These are phyloP conservation scores for Plestiodon gilberti DNA, from an alignment of 2,113 vertebrate genomes.

Conservation along the genomic window DNA sequence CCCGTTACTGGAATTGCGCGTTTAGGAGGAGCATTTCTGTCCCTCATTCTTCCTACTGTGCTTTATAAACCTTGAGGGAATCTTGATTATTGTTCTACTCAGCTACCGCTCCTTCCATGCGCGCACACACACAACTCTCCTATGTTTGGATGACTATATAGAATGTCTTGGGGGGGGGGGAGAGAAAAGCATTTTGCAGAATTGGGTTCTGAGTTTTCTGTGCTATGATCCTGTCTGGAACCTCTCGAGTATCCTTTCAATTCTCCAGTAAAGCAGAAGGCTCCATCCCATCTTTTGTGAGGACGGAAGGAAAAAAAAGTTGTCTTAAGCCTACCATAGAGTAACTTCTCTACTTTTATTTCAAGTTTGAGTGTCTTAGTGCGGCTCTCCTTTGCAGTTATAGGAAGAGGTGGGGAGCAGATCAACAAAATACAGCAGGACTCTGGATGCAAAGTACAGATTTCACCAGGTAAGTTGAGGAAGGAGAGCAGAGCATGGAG, in stretches of 20 bases:
- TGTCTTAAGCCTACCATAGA: background rate
- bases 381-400: slow-evolving; percentile 76
- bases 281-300: background rate
- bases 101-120: background rate
- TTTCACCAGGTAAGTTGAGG: slow-evolving; percentile 84
- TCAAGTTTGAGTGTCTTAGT: background rate
- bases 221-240: background rate
- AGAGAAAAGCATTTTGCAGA: background rate
- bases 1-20: background rate
- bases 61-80: background rate
- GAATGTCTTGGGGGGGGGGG: background rate
- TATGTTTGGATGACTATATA: background rate
- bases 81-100: background rate
- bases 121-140: background rate
- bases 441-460: slow-evolving; percentile 95
- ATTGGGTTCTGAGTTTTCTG: background rate
- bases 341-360: background rate
- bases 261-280: background rate
- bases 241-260: background rate
- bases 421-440: slow-evolving; percentile 97
- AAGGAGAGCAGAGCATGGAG: background rate
- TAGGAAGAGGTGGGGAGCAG: slow-evolving; percentile 93
- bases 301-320: background rate
- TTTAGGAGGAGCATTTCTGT: background rate
- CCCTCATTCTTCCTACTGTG: background rate